Evolutionary conservation across 2,888 invertebrate species (phyloP).

Genomic region (Argyresthia albistria): DNA sequence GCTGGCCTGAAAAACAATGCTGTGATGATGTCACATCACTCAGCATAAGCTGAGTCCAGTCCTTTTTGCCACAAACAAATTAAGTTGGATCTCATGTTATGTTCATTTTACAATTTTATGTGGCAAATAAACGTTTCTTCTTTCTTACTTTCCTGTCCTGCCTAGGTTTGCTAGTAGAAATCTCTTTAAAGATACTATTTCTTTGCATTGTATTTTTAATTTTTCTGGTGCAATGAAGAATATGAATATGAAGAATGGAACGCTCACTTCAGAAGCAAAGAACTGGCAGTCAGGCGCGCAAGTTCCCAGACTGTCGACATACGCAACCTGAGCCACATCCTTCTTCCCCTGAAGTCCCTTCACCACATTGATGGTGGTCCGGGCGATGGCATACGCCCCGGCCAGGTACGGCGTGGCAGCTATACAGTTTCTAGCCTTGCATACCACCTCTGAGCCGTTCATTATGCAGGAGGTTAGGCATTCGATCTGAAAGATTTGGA

Average conservation of each 20-base stretch:
- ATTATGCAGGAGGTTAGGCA: constrained; percentile 58
- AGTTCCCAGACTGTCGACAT: constrained; percentile 44
- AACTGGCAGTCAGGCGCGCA: constrained; percentile 56
- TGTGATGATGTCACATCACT: too few relatives aligned
- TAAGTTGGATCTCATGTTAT: too few relatives aligned
- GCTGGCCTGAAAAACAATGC: too few relatives aligned
- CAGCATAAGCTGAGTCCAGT: too few relatives aligned
- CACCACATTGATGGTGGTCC: constrained; percentile 49
- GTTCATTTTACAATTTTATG: too few relatives aligned
- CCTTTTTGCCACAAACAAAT: too few relatives aligned
- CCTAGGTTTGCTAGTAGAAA: too few relatives aligned
- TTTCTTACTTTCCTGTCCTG: too few relatives aligned
- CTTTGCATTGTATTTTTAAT: too few relatives aligned
- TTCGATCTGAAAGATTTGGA: constrained; percentile 21
- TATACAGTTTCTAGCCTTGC: constrained; percentile 35
- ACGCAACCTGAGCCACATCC: constrained; percentile 37
- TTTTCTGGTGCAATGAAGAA: too few relatives aligned
- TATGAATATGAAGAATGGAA: background rate
- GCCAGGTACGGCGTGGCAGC: constrained; percentile 43
- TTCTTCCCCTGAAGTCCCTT: constrained; percentile 33
- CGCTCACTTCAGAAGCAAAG: constrained; percentile 47
- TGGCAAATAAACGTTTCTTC: too few relatives aligned
- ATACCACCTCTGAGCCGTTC: constrained; percentile 45
- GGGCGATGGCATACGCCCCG: constrained; percentile 53
- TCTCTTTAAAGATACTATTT: too few relatives aligned